Evolutionary conservation across 2,113 vertebrate species (phyloP).

Genomic region (Beaufortia kweichowensis): DNA sequence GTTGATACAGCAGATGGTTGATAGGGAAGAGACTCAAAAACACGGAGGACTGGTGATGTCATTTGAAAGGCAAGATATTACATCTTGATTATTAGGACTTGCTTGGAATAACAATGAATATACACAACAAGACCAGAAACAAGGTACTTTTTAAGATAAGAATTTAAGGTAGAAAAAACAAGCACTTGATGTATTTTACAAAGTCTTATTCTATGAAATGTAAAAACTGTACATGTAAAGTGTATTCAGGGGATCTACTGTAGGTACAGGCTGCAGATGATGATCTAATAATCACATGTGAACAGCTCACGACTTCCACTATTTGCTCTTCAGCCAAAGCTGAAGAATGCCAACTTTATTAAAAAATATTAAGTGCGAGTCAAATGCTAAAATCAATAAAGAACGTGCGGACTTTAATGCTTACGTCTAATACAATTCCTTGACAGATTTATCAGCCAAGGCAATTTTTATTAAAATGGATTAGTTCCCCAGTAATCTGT

Average conservation of each 20-base stretch:
- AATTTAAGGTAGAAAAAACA: neutral
- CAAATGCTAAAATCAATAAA: constrained; percentile 7
- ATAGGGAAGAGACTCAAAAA: too few relatives aligned
- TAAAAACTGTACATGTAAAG: too few relatives aligned
- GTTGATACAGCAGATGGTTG: too few relatives aligned
- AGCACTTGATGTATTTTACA: neutral
- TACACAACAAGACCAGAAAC: too few relatives aligned
- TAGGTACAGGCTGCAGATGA: neutral
- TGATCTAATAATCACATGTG: constrained; percentile 16
- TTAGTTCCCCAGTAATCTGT: neutral
- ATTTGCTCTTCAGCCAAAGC: neutral
- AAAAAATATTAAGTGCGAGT: neutral
- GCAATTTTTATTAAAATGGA: neutral
- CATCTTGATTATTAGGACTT: too few relatives aligned
- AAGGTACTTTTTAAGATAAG: too few relatives aligned
- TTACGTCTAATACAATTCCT: neutral
- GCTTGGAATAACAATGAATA: too few relatives aligned
- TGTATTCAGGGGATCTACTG: too few relatives aligned
- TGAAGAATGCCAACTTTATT: constrained; percentile 1
- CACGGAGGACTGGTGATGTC: too few relatives aligned
- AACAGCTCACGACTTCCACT: neutral
- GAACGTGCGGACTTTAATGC: neutral
- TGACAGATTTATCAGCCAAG: neutral
- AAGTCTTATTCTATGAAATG: neutral
- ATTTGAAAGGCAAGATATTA: too few relatives aligned